These are phyloP conservation scores for Herpetotheres cachinnans DNA, from an alignment of 2,113 vertebrate species.

Conservation along the genomic window DNA sequence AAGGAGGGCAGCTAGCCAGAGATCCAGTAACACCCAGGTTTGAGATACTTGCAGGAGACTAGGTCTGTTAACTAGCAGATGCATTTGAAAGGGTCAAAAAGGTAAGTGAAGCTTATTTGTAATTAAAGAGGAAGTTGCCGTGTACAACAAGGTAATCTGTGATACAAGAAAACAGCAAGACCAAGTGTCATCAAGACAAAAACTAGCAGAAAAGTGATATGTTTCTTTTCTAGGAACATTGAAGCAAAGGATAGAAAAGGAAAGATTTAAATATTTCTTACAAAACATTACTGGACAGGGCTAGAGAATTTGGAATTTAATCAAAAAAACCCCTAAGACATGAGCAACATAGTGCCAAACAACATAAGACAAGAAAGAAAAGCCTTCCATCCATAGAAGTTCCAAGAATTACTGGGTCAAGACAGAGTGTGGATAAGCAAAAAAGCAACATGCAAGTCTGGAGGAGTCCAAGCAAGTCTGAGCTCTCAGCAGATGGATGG, in stretches of 20 bases:
- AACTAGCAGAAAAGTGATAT: not conserved
- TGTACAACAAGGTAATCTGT: not conserved
- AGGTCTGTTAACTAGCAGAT: not conserved
- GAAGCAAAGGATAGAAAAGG: not conserved
- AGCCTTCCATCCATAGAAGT: not conserved
- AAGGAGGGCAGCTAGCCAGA: not conserved
- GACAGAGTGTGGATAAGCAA: not conserved
- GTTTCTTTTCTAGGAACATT: not conserved
- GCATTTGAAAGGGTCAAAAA: not conserved
- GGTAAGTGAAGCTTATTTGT: not conserved
- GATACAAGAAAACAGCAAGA: not conserved
- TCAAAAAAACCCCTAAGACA: not conserved
- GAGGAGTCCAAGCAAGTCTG: not conserved
- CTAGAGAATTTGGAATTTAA: not conserved
- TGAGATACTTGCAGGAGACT: not conserved
- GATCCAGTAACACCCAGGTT: not conserved
- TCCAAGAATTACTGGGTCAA: not conserved
- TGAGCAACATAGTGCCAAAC: not conserved
- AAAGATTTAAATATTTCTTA: not conserved
- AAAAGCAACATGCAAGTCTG: not conserved
- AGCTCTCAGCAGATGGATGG: not conserved
- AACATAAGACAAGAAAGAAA: not conserved
- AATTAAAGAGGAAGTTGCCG: not conserved
- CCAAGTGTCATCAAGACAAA: not conserved
- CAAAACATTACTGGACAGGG: not conserved